Base-by-base conservation (phyloP, 2,888 invertebrate genomes). In the Leptogaster cylindrica region DNA sequence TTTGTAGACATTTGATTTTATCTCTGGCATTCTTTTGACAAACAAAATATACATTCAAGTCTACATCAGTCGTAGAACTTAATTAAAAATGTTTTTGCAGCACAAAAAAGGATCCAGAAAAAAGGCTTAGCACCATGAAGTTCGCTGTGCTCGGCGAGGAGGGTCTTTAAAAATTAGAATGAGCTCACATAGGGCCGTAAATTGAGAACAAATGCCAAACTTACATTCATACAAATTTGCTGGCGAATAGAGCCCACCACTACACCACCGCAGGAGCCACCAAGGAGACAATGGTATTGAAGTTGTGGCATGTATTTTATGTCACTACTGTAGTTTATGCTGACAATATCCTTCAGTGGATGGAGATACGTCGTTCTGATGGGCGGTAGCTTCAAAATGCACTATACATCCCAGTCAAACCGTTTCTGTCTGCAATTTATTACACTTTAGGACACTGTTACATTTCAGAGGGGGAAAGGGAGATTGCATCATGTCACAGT, bases 341-440 rank as follows among this genome's bases (percentile, higher is more conserved):
- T 64, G 64, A 64, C 64, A 64, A 48, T 64, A 64, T 64, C 64
- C 64, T 46, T 64, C 48, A 48, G 36, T 31, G 28, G 64, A 55
- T 36, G 33, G 25, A 55, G 39, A 64, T 64, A 48, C 20, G 48
- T 36, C 31, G 63, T 28, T 27, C 44, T 41, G 64, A 48, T 46
- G 64, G 64, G 64, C 14, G 64, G 48, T 27, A 64, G 36, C 64
- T 50, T 48, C 64, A 36, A 55, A 55, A 28, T 48, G 64, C 64
- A 64, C 64, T 48, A 18, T 46, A 64, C 48, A 64, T 48, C 46
- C 16, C 16, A 55, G 14, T 31, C 31, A 64, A 64, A 64, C 48
- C 18, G 31, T 27, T 41, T 41, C 27, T 61, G 41, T 44, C 27
- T 61, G 41, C 61, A 61, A 55, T 55, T 55, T 55, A 55, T 55